These are phyloP conservation scores for Nothobranchius kuhntae DNA, from an alignment of 2,113 vertebrate genomes.

Conservation along the genomic window DNA sequence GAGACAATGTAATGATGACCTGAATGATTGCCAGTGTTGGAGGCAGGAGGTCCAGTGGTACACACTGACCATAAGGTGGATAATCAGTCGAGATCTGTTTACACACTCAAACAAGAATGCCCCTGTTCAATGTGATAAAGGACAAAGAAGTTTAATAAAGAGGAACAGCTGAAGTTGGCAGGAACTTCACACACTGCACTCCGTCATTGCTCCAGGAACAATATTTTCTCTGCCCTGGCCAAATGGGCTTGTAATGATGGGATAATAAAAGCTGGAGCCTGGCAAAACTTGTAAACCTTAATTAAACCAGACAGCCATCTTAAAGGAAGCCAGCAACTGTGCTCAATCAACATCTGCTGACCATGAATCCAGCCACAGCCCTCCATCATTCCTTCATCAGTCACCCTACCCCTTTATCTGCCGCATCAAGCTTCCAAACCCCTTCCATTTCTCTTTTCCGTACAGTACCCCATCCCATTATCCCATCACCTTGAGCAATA, in stretches of 20 bases:
- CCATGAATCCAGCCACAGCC: slow-evolving; percentile 36
- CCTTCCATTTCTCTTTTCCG: slow-evolving; percentile 54
- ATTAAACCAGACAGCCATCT: slow-evolving; percentile 77
- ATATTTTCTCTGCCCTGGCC: slow-evolving; percentile 69
- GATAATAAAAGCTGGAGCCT: slow-evolving; percentile 75
- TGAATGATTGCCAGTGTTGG: slow-evolving; percentile 59
- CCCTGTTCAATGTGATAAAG: slow-evolving; percentile 19
- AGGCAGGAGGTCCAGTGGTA: slow-evolving; percentile 45
- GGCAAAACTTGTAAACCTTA: slow-evolving; percentile 79
- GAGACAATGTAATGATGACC: slow-evolving; percentile 70
- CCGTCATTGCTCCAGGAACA: slow-evolving; percentile 74
- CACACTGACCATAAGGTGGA: slow-evolving; percentile 58
- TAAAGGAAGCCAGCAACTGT: slow-evolving; percentile 58
- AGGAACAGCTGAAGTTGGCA: slow-evolving; percentile 45
- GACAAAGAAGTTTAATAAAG: slow-evolving; percentile 40
- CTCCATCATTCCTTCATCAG: slow-evolving; percentile 52
- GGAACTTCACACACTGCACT: slow-evolving; percentile 53
- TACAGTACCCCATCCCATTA: slow-evolving; percentile 37
- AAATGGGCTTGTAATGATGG: slow-evolving; percentile 78
- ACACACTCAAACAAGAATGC: slow-evolving; percentile 34
- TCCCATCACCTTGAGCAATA: slow-evolving; percentile 63
- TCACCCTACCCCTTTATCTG: slow-evolving; percentile 52
- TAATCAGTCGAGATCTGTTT: slow-evolving; percentile 56
- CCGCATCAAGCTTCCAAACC: slow-evolving; percentile 44
- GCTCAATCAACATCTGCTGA: slow-evolving; percentile 59